phyloP scores from a whole-genome alignment of 2,797 vertebrate species.

The Acipenser ruthenus region DNA sequence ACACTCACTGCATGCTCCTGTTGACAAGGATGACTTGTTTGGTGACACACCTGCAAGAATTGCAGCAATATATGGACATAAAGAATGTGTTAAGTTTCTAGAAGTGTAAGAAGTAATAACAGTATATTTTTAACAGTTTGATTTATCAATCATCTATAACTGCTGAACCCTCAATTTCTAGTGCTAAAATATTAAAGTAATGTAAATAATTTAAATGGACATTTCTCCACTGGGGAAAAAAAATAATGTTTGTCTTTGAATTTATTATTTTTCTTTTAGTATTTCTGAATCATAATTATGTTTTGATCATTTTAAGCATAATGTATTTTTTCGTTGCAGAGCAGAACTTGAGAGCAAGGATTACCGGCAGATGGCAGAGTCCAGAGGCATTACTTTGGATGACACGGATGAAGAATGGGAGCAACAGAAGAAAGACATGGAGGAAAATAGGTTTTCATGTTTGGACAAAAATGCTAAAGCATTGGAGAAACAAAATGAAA shows the following conservation, averaged over 20 bases:
- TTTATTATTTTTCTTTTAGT: too few species aligned
- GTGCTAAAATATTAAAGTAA: neutral
- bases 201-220: neutral
- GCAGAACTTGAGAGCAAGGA: conserved; percentile 64
- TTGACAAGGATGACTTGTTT: conserved; percentile 68
- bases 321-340: conserved; percentile 45
- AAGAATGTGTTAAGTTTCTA: conserved; percentile 69
- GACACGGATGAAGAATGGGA: conserved; percentile 77
- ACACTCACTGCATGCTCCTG: conserved; percentile 64
- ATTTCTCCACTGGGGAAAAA: neutral
- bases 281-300: too few species aligned
- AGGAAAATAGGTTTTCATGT: conserved; percentile 23
- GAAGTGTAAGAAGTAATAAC: conserved; percentile 58
- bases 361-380: conserved; percentile 41
- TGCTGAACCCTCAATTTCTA: neutral
- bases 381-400: conserved; percentile 56
- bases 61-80: conserved; percentile 79
- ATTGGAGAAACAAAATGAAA: too few species aligned
- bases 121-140: neutral
- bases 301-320: too few species aligned
- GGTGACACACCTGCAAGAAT: conserved; percentile 75
- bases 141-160: neutral
- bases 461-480: too few species aligned
- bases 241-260: neutral
- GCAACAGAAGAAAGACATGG: conserved; percentile 45